A percentile compares a stretch with the other conserved stretches of the same genome.
phyloP scores from a whole-genome alignment of 2,113 vertebrate species.

The Sterrhoptilus dennistouni region DNA sequence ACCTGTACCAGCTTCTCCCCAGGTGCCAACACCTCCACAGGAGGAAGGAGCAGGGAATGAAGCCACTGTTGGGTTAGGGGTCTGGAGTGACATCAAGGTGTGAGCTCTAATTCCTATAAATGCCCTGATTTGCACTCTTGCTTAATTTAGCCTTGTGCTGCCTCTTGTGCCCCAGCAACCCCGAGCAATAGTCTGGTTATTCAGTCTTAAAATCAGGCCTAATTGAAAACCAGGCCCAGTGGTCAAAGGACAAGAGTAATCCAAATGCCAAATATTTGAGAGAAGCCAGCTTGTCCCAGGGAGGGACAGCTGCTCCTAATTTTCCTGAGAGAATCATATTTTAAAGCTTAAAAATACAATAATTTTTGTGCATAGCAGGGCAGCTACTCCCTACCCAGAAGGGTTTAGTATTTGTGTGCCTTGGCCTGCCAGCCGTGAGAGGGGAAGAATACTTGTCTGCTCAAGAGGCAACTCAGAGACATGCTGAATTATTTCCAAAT shows the following conservation, averaged over 20 bases:
- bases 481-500: slow-evolving; percentile 41
- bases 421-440: slow-evolving; percentile 53
- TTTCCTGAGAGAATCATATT: slow-evolving; percentile 58
- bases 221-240: slow-evolving; percentile 34
- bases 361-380: slow-evolving; percentile 61
- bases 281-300: slow-evolving; percentile 57
- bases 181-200: background rate
- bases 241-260: slow-evolving; percentile 47
- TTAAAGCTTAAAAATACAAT: slow-evolving; percentile 68
- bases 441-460: slow-evolving; percentile 44
- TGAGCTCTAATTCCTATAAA: background rate
- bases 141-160: background rate
- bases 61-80: background rate
- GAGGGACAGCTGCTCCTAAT: slow-evolving; percentile 66
- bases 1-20: background rate
- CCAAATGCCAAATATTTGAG: slow-evolving; percentile 54
- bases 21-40: background rate
- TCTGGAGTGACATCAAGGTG: background rate
- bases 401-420: slow-evolving; percentile 56
- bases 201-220: slow-evolving; percentile 20
- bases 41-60: background rate
- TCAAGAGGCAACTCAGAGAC: slow-evolving; percentile 1
- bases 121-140: background rate
- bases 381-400: slow-evolving; percentile 65
- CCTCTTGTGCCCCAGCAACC: background rate